Conservation (phyloP, 2,888 invertebrate species). For the Odiellus spinosus region DNA sequence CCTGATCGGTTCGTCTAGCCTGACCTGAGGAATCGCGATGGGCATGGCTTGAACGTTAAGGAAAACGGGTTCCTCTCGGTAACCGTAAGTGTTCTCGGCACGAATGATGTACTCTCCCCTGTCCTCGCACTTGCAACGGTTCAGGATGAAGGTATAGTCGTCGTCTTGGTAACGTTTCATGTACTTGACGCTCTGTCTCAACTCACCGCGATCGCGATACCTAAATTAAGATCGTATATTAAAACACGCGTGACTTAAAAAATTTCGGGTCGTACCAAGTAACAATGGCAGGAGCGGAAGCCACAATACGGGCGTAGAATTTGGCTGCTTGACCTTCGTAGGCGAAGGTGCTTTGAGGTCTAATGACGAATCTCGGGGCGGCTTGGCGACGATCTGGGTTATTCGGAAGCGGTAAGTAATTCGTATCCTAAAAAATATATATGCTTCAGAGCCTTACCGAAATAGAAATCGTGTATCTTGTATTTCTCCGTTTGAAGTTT, state of each 20-base stretch:
- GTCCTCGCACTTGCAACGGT: conserved; percentile 84
- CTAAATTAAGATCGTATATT: conserved; percentile 11
- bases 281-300: conserved; percentile 74
- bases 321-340: conserved; percentile 95
- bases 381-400: conserved; percentile 80
- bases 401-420: neutral
- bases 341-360: conserved; percentile 85
- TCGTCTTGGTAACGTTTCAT: conserved; percentile 96
- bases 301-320: conserved; percentile 89
- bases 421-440: neutral
- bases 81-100: conserved; percentile 92
- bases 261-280: conserved; percentile 54
- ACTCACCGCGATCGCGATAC: conserved; percentile 73
- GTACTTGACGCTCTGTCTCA: conserved; percentile 93
- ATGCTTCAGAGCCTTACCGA: conserved; percentile 46
- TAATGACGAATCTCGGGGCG: conserved; percentile 93
- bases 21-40: conserved; percentile 49
- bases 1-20: conserved; percentile 27
- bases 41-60: conserved; percentile 83
- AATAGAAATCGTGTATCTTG: conserved; percentile 86
- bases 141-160: conserved; percentile 94
- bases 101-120: conserved; percentile 93
- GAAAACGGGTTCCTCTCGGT: conserved; percentile 88
- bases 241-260: too few relatives aligned
- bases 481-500: conserved; percentile 92